Evolutionary conservation across 2,888 invertebrate genomes (phyloP), one percentile per base, ranked within the genome.

Genomic region (Myopa tessellatipennis): DNA sequence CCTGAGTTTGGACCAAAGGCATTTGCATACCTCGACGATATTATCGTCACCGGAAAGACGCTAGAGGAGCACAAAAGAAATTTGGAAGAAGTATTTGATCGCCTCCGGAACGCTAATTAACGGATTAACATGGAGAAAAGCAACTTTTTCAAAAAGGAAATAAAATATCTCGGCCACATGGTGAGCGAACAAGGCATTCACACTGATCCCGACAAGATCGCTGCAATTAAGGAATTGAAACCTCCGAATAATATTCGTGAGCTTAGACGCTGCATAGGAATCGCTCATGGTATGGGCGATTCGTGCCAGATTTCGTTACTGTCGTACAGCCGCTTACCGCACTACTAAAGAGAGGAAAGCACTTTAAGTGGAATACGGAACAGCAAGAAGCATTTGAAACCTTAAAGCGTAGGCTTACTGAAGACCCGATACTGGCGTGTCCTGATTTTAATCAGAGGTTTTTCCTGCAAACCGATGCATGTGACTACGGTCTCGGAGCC

Each of bases 391-490:
- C 26, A 26, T 26, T 26, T 26, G 26, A 26, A 26, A 26, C 26
- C 26, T 26, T 26, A 26, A 26, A 26, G 26, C 26, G 26, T 26
- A 26, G 26, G 26, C 26, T 26, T 26, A 26, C 26, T 26, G 26
- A 26, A 26, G 26, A 1, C 26, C 26, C 26, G 26, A 26, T 26
- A 26, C 26, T 26, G 26, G 26, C 26, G 26, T 26, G 26, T 26
- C 26, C 26, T 26, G 26, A 26, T 26, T 26, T 26, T 26, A 26
- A 26, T 26, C 26, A 26, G 26, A 26, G 26, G 26, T 26, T 26
- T 26, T 26, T 26, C 26, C 58, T 58, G 1, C 58, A 58, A 18
- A 58, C 58, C n/a, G 76, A 78, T 36, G 76, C 77, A 14, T 26
- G 58, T 45, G 36, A 61, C 4, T 18, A 26, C 4, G 78, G 73